Percentiles rank a stretch among this genome's conserved stretches.
phyloP scores from a whole-genome alignment of 2,113 vertebrate species.

The Paracanthobrama guichenoti region DNA sequence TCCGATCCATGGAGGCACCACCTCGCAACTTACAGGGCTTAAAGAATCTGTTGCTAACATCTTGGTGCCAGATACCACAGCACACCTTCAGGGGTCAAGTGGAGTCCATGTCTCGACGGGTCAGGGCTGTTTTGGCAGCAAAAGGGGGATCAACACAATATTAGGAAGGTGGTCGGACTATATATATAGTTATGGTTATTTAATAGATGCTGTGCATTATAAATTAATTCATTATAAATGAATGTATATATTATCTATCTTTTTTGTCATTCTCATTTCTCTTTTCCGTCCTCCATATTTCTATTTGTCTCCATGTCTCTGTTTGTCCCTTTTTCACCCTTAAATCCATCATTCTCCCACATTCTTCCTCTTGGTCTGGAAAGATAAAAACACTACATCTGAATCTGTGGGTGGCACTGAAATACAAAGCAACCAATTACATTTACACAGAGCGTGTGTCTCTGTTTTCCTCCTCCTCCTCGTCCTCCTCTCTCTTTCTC shows the following conservation, averaged over 20 bases:
- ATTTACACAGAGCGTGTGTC: constrained; percentile 56
- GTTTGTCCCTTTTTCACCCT: constrained; percentile 34
- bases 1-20: too few species aligned
- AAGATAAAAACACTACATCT: constrained; percentile 69
- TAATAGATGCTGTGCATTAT: too few species aligned
- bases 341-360: constrained; percentile 11
- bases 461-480: background rate
- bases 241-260: background rate
- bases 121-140: too few species aligned
- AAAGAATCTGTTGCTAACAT: too few species aligned
- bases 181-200: too few species aligned
- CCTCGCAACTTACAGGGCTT: too few species aligned
- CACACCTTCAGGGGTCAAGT: too few species aligned
- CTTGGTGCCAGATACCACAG: too few species aligned
- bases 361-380: constrained; percentile 56
- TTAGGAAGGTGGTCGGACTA: too few species aligned
- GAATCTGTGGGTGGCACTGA: constrained; percentile 68
- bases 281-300: background rate
- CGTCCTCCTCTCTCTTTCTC: background rate
- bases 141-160: too few species aligned
- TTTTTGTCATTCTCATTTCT: background rate
- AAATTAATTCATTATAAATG: too few species aligned
- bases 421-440: constrained; percentile 68
- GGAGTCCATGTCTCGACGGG: too few species aligned
- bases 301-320: background rate